A percentile compares a stretch with the other conserved stretches of the same genome.
Evolutionary conservation across 2,888 invertebrate species (phyloP).

Genomic region (Liodrosophila aerea): DNA sequence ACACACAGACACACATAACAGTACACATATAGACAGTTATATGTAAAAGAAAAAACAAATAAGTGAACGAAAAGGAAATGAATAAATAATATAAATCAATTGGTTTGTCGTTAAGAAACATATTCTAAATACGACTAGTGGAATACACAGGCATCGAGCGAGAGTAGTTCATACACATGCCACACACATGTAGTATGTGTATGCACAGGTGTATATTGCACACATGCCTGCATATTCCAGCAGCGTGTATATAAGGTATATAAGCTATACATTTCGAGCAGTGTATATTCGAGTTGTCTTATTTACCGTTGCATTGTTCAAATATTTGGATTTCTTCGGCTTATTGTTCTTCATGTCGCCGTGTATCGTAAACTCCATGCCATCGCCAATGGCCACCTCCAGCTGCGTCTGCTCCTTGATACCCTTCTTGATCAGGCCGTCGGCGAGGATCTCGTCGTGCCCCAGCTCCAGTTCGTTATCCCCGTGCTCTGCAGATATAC

Average conservation of each 20-base stretch:
- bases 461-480: slow-evolving; percentile 87
- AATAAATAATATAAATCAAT: slow-evolving; percentile 69
- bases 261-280: too few relatives aligned
- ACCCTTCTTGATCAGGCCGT: slow-evolving; percentile 92
- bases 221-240: slow-evolving; percentile 21
- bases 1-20: slow-evolving; percentile 59
- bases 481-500: slow-evolving; percentile 87
- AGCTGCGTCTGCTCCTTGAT: slow-evolving; percentile 94
- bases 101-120: slow-evolving; percentile 58
- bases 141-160: slow-evolving; percentile 36
- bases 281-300: slow-evolving; percentile 31
- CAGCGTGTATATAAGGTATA: neutral
- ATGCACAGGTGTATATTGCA: slow-evolving; percentile 12
- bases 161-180: too few relatives aligned
- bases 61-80: slow-evolving; percentile 65
- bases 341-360: slow-evolving; percentile 93
- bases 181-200: too few relatives aligned
- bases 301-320: slow-evolving; percentile 89
- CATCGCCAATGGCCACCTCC: slow-evolving; percentile 95
- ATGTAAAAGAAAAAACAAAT: slow-evolving; percentile 61
- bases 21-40: slow-evolving; percentile 71
- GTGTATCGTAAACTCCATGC: slow-evolving; percentile 96
- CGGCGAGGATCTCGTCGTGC: slow-evolving; percentile 89
- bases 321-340: slow-evolving; percentile 90
- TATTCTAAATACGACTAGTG: slow-evolving; percentile 41